Conservation (phyloP, 2,113 vertebrate genomes). For the Varanus komodoensis region DNA sequence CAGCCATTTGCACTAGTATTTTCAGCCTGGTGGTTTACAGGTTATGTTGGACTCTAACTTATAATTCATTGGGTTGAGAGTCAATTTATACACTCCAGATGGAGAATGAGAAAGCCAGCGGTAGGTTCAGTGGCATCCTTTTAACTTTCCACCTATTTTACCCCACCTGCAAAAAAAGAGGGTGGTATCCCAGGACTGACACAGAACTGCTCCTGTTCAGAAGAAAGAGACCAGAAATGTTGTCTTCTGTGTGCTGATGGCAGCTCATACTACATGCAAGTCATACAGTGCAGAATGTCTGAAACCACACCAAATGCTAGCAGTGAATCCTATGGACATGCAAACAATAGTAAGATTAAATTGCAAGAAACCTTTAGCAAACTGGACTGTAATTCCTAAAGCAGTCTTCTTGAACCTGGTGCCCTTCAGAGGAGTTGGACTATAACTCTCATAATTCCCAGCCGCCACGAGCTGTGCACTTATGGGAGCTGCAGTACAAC, state of each 20-base stretch:
- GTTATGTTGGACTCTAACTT: too few relatives aligned
- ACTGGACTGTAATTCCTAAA: neutral
- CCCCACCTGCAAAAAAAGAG: neutral
- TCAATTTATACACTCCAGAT: neutral
- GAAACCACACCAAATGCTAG: neutral
- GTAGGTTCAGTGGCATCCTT: neutral
- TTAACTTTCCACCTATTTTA: neutral
- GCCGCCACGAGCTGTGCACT: too few relatives aligned
- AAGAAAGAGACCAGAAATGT: neutral
- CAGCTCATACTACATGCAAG: neutral
- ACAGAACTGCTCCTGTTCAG: neutral
- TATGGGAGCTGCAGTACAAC: too few relatives aligned
- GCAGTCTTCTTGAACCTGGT: too few relatives aligned
- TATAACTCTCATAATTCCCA: too few relatives aligned
- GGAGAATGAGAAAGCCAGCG: neutral
- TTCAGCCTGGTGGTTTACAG: too few relatives aligned
- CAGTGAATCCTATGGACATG: neutral
- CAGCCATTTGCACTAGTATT: too few relatives aligned
- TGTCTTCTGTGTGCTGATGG: neutral
- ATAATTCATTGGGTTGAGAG: too few relatives aligned
- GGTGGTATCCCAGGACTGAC: neutral
- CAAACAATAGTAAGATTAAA: neutral
- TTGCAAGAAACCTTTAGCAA: neutral
- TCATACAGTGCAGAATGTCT: neutral
- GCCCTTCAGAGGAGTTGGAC: too few relatives aligned